These are phyloP conservation scores for Lota lota DNA, from an alignment of 2,113 vertebrate species.

Conservation along the genomic window DNA sequence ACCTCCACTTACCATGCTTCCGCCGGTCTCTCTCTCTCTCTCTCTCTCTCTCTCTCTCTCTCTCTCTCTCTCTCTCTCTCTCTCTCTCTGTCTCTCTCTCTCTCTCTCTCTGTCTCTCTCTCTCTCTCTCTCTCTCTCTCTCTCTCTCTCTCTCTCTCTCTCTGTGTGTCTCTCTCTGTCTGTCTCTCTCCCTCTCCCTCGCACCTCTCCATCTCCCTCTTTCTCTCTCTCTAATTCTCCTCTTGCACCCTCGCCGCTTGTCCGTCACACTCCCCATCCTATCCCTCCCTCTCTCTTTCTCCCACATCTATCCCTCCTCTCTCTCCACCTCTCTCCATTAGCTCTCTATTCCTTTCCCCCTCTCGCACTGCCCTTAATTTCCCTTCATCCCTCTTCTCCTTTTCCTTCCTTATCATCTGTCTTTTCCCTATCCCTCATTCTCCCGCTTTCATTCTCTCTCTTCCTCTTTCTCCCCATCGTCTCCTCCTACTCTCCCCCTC, in stretches of 20 bases:
- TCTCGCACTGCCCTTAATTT: background rate
- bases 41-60: background rate
- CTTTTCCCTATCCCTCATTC: too few species aligned
- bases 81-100: background rate
- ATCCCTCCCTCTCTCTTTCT: background rate
- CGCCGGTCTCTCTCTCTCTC: background rate
- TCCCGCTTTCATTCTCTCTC: background rate
- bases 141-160: background rate
- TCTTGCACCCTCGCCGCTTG: too few species aligned
- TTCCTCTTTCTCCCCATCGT: background rate
- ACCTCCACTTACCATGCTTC: background rate
- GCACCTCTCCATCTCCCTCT: too few species aligned
- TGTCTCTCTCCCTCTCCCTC: too few species aligned
- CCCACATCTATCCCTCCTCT: too few species aligned
- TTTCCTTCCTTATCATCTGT: too few species aligned
- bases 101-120: background rate
- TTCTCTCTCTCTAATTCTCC: too few species aligned
- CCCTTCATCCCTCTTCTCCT: too few species aligned
- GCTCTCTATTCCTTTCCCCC: background rate
- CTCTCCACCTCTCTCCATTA: too few species aligned
- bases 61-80: constrained; percentile 2
- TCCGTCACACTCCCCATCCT: too few species aligned
- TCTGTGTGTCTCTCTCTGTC: too few species aligned
- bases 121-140: background rate
- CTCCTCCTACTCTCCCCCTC: too few species aligned